A percentile compares a stretch with the other conserved stretches of the same genome.
Evolutionary conservation across 64 coral and sea anemone species (phyloP).

Genomic region (Anthopleura sola): DNA sequence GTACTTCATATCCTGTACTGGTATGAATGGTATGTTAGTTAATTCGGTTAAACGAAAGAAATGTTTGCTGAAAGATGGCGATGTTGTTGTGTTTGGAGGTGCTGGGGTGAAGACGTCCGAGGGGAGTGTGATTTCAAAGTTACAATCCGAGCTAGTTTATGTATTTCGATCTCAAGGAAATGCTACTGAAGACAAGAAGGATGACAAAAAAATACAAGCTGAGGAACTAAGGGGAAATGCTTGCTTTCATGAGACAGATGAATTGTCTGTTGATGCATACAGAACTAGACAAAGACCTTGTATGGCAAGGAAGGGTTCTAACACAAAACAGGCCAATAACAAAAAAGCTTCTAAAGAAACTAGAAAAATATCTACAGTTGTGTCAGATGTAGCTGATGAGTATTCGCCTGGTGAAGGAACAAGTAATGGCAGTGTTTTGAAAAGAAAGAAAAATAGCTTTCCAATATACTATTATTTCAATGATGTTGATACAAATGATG

Average conservation of each 20-base stretch:
- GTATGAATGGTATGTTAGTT: conserved; percentile 65
- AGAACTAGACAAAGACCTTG: not conserved
- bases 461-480: too few relatives aligned
- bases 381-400: not conserved
- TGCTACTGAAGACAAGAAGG: not conserved
- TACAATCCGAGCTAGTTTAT: conserved; percentile 60
- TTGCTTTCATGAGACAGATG: not conserved
- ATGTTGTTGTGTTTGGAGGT: conserved; percentile 69
- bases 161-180: conserved; percentile 25
- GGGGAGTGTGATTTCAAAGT: conserved; percentile 15
- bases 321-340: not conserved
- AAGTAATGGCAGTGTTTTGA: conserved; percentile 62
- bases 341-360: not conserved
- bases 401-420: conserved; percentile 66
- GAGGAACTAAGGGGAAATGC: not conserved
- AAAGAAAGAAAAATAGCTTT: conserved; percentile 25
- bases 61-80: conserved; percentile 46
- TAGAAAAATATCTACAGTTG: not conserved
- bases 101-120: conserved; percentile 39
- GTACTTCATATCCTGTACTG: conserved; percentile 43
- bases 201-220: not conserved
- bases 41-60: conserved; percentile 57
- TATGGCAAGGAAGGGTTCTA: not conserved
- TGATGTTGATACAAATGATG: not conserved
- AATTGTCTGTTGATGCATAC: not conserved